These are phyloP conservation scores for Protophormia terraenovae DNA, from an alignment of 2,888 invertebrate genomes.

Conservation along the genomic window DNA sequence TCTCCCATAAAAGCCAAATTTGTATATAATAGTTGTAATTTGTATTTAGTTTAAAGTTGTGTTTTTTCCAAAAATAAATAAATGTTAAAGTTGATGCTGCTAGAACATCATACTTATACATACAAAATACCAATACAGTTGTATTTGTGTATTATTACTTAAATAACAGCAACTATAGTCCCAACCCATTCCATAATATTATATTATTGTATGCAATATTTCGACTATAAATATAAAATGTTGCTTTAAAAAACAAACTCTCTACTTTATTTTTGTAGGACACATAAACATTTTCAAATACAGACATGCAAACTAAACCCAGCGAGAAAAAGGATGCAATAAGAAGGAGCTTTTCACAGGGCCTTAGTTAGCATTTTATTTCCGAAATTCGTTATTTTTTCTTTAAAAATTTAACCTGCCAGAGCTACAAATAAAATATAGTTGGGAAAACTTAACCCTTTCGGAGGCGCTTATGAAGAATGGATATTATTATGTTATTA, in stretches of 20 bases:
- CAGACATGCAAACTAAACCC: background rate
- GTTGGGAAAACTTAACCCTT: too few relatives aligned
- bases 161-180: too few relatives aligned
- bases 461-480: too few relatives aligned
- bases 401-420: too few relatives aligned
- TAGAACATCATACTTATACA: too few relatives aligned
- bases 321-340: too few relatives aligned
- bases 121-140: too few relatives aligned
- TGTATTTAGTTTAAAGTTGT: background rate
- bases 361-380: too few relatives aligned
- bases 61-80: background rate
- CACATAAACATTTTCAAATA: slow-evolving; percentile 1
- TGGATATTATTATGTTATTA: too few relatives aligned
- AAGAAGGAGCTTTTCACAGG: too few relatives aligned
- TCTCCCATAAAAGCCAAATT: background rate
- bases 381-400: too few relatives aligned
- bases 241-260: background rate
- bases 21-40: background rate
- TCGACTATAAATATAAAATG: slow-evolving; percentile 1
- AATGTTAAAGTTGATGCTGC: background rate
- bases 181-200: background rate
- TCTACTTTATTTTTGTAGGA: background rate
- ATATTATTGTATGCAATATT: background rate
- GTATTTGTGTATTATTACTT: background rate
- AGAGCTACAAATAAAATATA: too few relatives aligned